A percentile compares a stretch with the other conserved stretches of the same genome.
phyloP scores from a whole-genome alignment of 1,140 invertebrate genomes.

The Prorops nasuta region DNA sequence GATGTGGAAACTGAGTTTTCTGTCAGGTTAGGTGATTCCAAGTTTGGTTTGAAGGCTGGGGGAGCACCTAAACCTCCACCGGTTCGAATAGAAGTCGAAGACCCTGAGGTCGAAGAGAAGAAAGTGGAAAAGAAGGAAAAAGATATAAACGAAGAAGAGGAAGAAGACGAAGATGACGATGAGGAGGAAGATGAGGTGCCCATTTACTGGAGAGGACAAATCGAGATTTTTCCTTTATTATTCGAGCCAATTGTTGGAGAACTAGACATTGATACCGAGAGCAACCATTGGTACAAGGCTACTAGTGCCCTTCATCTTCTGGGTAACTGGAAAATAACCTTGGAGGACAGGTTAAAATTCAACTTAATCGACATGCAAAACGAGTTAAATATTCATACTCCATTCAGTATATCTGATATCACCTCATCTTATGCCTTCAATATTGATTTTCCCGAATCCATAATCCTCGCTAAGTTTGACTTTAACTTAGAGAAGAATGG shows the following conservation, averaged over 20 bases:
- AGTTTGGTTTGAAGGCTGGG: slow-evolving; percentile 50
- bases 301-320: too few species aligned
- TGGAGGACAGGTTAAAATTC: slow-evolving; percentile 53
- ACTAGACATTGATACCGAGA: slow-evolving; percentile 61
- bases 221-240: slow-evolving; percentile 48
- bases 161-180: slow-evolving; percentile 42
- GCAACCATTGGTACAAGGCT: too few species aligned
- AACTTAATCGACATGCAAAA: slow-evolving; percentile 67
- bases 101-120: background rate
- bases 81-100: slow-evolving; percentile 27
- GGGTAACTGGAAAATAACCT: slow-evolving; percentile 55
- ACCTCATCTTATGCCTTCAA: slow-evolving; percentile 63
- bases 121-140: slow-evolving; percentile 15
- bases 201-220: slow-evolving; percentile 60
- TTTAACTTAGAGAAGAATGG: slow-evolving; percentile 57
- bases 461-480: slow-evolving; percentile 58
- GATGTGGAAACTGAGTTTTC: slow-evolving; percentile 70
- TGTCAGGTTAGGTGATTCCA: slow-evolving; percentile 65
- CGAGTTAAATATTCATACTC: slow-evolving; percentile 64
- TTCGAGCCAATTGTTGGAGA: slow-evolving; percentile 58
- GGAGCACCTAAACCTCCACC: slow-evolving; percentile 42
- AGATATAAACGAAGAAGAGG: slow-evolving; percentile 21
- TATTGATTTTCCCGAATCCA: slow-evolving; percentile 55
- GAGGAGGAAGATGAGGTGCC: slow-evolving; percentile 47
- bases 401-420: slow-evolving; percentile 62